These are phyloP conservation scores for Eulemur albifrons DNA, from an alignment of 2,797 vertebrate species.

Conservation along the genomic window DNA sequence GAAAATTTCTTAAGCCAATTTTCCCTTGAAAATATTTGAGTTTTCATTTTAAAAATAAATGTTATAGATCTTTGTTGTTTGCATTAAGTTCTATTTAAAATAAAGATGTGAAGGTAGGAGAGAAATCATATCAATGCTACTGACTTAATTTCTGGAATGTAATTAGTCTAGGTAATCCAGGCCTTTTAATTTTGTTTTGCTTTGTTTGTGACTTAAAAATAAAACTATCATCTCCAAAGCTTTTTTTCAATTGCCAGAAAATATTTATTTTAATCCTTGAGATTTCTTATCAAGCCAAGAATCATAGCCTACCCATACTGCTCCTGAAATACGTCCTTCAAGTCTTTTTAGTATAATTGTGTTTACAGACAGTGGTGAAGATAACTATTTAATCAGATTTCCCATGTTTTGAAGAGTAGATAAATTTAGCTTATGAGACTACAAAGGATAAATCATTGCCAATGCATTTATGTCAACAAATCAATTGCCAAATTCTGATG, in stretches of 20 bases:
- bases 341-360: background rate
- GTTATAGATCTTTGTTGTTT: background rate
- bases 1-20: constrained; percentile 40
- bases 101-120: background rate
- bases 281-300: constrained; percentile 20
- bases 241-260: background rate
- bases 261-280: background rate
- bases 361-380: background rate
- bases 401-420: constrained; percentile 22
- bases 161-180: background rate
- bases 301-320: background rate
- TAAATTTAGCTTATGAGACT: constrained; percentile 13
- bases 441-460: background rate
- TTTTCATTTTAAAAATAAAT: background rate
- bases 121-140: background rate
- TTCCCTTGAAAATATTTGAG: constrained; percentile 6
- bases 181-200: background rate
- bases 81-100: background rate
- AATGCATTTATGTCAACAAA: constrained; percentile 4
- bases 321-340: background rate
- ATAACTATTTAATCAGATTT: constrained; percentile 19
- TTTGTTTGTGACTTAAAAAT: background rate
- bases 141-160: background rate
- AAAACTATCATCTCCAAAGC: background rate
- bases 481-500: background rate